These are phyloP conservation scores for Rachycentron canadum DNA, from an alignment of 2,797 vertebrate genomes.

Conservation along the genomic window DNA sequence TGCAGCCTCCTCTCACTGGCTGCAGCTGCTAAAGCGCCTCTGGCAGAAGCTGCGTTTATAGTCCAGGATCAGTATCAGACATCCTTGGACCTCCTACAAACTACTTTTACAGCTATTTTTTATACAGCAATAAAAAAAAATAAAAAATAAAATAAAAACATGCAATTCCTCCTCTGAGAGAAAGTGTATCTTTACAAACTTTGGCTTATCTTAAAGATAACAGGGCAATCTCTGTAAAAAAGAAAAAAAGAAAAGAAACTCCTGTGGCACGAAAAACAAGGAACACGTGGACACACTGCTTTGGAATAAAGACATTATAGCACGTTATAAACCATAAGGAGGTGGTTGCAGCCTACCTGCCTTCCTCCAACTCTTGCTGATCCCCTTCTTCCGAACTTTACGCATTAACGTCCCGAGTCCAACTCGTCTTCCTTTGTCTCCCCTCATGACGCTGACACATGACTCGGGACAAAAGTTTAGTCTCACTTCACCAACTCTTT, in stretches of 20 bases:
- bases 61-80: conserved; percentile 21
- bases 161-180: conserved; percentile 21
- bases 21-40: conserved; percentile 11
- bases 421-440: conserved; percentile 45
- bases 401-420: conserved; percentile 11
- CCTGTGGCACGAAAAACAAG: not conserved
- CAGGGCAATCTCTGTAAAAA: conserved; percentile 16
- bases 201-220: conserved; percentile 36
- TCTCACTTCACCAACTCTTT: conserved; percentile 27
- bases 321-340: conserved; percentile 6
- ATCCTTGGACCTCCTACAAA: conserved; percentile 17
- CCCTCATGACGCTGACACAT: conserved; percentile 36
- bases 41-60: conserved; percentile 29
- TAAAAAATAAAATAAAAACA: too few relatives aligned
- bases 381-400: conserved; percentile 36
- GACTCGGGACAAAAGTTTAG: conserved; percentile 36
- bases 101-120: conserved; percentile 18
- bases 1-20: not conserved
- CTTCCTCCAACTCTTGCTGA: conserved; percentile 21
- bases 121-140: conserved; percentile 32
- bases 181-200: conserved; percentile 22
- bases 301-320: conserved; percentile 8
- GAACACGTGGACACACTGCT: not conserved
- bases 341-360: conserved; percentile 50
- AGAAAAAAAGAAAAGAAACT: not conserved